Evolutionary conservation across 1,140 invertebrate species (phyloP).

Genomic region (Brachionus angularis): DNA sequence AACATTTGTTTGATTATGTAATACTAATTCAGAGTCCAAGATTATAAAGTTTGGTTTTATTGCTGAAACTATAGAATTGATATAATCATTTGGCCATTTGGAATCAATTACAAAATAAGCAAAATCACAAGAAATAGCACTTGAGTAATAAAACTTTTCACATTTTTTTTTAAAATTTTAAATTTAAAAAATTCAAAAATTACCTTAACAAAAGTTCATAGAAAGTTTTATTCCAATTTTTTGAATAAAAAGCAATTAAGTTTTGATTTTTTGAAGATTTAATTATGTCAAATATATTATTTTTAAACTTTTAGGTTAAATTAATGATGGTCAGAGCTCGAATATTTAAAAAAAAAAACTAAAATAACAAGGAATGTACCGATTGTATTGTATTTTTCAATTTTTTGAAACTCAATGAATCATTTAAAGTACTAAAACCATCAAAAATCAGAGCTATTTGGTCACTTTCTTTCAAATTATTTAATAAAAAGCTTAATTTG

Average conservation of each 20-base stretch:
- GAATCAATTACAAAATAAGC: slow-evolving; percentile 22
- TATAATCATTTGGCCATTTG: slow-evolving; percentile 16
- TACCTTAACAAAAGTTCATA: slow-evolving; percentile 24
- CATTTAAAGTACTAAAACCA: neutral
- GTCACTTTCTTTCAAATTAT: neutral
- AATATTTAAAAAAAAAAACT: neutral
- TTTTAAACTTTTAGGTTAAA: neutral
- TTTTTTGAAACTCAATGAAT: neutral
- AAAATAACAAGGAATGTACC: neutral
- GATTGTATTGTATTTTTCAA: slow-evolving; percentile 3
- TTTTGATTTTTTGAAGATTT: neutral
- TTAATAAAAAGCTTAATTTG: neutral
- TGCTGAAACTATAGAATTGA: neutral
- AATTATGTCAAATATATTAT: neutral
- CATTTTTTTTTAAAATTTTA: neutral
- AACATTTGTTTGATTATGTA: neutral
- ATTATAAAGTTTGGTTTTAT: slow-evolving; percentile 13
- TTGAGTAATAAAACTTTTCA: neutral
- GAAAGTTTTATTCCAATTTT: slow-evolving; percentile 12
- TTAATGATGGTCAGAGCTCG: too few relatives aligned
- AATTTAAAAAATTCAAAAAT: neutral
- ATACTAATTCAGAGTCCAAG: neutral
- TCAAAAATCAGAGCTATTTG: neutral
- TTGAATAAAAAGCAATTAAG: slow-evolving; percentile 18
- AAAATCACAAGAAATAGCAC: neutral